Evolutionary conservation across 2,888 invertebrate genomes (phyloP).

Genomic region (Spicauda simplicius): DNA sequence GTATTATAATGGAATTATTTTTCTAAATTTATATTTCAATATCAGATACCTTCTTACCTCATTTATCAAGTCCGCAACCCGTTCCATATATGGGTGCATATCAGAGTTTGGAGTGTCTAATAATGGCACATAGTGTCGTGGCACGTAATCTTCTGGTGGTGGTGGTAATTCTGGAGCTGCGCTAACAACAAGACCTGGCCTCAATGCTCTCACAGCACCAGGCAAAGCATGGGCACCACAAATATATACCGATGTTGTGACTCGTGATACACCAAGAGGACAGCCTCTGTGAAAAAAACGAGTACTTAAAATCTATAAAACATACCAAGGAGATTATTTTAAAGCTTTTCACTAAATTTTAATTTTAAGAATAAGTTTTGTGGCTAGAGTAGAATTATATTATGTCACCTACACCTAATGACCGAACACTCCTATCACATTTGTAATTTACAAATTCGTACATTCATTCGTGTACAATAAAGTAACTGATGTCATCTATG

Average conservation of each 20-base stretch:
- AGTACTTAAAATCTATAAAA: not conserved
- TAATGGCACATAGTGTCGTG: constrained; percentile 88
- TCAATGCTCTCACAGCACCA: constrained; percentile 87
- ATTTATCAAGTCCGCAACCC: constrained; percentile 90
- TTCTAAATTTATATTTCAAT: too few relatives aligned
- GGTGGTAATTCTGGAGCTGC: constrained; percentile 93
- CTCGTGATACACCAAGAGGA: constrained; percentile 87
- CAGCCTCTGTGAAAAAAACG: constrained; percentile 63
- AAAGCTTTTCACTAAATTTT: not conserved
- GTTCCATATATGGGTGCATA: constrained; percentile 90
- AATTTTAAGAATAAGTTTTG: not conserved
- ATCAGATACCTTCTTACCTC: constrained; percentile 74
- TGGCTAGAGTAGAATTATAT: not conserved
- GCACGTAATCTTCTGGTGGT: constrained; percentile 84
- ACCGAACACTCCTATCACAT: not conserved
- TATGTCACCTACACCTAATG: not conserved
- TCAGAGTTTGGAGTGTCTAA: constrained; percentile 90
- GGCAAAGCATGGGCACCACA: constrained; percentile 92
- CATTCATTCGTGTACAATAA: not conserved
- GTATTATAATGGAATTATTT: too few relatives aligned
- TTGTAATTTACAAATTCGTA: not conserved
- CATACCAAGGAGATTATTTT: not conserved
- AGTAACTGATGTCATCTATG: not conserved
- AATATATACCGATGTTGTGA: constrained; percentile 90
- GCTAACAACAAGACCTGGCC: constrained; percentile 92